Conservation (phyloP, 2,888 invertebrate genomes). For the Elmis aenea region DNA sequence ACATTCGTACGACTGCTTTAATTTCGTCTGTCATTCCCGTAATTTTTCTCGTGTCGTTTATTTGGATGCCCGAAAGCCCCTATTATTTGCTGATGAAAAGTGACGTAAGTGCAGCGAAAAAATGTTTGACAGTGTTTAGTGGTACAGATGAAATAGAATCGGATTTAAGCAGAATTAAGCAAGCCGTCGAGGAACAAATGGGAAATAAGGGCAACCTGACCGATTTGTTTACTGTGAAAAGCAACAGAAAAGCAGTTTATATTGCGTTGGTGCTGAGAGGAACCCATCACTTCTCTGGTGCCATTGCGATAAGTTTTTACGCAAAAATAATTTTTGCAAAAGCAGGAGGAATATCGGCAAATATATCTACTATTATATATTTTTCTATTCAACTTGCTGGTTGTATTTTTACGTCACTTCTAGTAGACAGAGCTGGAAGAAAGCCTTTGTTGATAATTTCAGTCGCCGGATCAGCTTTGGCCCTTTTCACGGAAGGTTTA, state of each 20-base stretch:
- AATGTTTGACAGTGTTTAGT: constrained; percentile 55
- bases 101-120: constrained; percentile 46
- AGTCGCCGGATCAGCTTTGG: constrained; percentile 41
- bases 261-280: constrained; percentile 56
- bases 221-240: constrained; percentile 53
- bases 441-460: constrained; percentile 59
- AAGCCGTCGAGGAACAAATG: constrained; percentile 42
- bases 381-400: constrained; percentile 56
- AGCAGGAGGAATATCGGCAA: constrained; percentile 47
- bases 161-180: constrained; percentile 41
- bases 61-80: constrained; percentile 65
- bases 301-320: constrained; percentile 59
- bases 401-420: constrained; percentile 52
- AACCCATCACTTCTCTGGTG: constrained; percentile 61
- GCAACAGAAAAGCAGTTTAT: constrained; percentile 58
- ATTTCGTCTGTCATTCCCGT: constrained; percentile 57
- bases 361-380: constrained; percentile 56
- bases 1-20: constrained; percentile 52
- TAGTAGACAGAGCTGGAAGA: constrained; percentile 62
- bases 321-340: constrained; percentile 58
- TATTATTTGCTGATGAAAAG: constrained; percentile 47
- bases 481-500: constrained; percentile 42
- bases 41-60: constrained; percentile 53
- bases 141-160: constrained; percentile 50
- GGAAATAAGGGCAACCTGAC: constrained; percentile 48